Conservation (phyloP, 2,797 vertebrate genomes). For the Bradypodion pumilum region DNA sequence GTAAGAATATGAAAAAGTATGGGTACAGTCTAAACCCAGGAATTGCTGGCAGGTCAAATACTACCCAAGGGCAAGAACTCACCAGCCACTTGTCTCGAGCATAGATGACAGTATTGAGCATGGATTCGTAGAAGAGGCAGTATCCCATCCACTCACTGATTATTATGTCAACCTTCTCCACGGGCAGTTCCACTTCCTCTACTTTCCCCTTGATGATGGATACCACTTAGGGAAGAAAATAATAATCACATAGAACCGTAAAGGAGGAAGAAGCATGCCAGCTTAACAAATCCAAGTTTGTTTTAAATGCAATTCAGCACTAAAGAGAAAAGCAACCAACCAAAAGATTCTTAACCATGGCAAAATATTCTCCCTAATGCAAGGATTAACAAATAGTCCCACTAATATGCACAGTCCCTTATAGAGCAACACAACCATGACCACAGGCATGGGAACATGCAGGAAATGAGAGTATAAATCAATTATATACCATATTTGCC, state of each 20-base stretch:
- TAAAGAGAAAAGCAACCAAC: not conserved
- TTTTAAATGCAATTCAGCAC: not conserved
- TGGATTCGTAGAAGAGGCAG: slow-evolving; percentile 94
- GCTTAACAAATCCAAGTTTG: not conserved
- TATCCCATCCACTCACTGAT: slow-evolving; percentile 98
- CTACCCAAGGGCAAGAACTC: slow-evolving; percentile 41
- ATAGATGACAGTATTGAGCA: slow-evolving; percentile 94
- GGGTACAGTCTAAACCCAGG: not conserved
- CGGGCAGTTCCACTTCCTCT: slow-evolving; percentile 90
- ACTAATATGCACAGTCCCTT: not conserved
- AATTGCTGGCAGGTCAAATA: not conserved
- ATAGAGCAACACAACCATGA: not conserved
- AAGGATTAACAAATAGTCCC: not conserved
- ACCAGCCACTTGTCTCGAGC: slow-evolving; percentile 96
- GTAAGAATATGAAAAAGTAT: not conserved
- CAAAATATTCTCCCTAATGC: not conserved
- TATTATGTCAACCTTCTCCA: slow-evolving; percentile 92
- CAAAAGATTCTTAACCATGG: not conserved
- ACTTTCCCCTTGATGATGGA: slow-evolving; percentile 96
- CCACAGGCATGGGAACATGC: not conserved
- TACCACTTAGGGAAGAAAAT: slow-evolving; percentile 79
- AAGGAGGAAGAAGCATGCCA: not conserved
- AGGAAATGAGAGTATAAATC: not conserved
- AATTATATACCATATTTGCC: too few relatives aligned
- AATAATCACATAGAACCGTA: not conserved